phyloP scores from a whole-genome alignment of 1,140 invertebrate genomes.

The Orchesella cincta region DNA sequence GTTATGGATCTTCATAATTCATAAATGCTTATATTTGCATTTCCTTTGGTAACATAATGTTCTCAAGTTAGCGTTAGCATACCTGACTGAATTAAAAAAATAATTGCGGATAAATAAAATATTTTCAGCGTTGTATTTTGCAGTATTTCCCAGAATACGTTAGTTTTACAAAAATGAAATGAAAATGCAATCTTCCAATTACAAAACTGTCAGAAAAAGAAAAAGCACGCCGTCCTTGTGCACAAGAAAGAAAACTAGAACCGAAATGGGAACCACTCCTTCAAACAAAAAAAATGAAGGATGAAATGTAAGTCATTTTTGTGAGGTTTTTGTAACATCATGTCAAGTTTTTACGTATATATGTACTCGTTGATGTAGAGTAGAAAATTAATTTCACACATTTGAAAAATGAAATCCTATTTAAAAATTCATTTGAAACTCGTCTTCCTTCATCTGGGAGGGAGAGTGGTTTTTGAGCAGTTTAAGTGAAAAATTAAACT shows the following conservation, averaged over 20 bases:
- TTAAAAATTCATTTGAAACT: conserved; percentile 19
- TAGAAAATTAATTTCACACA: conserved; percentile 11
- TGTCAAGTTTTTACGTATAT: neutral
- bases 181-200: too few species aligned
- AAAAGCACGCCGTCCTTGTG: neutral
- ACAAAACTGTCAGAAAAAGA: conserved; percentile 14
- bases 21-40: neutral
- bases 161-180: too few species aligned
- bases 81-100: neutral
- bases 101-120: neutral
- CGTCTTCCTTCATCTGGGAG: too few species aligned
- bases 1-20: too few species aligned
- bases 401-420: conserved; percentile 8
- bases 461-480: too few species aligned
- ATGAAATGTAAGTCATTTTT: neutral
- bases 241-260: neutral
- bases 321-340: neutral
- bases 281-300: neutral
- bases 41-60: neutral
- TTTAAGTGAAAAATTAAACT: too few species aligned
- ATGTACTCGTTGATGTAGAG: neutral
- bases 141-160: too few species aligned
- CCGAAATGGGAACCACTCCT: conserved; percentile 20
- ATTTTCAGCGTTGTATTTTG: too few species aligned
- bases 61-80: neutral